Evolutionary conservation across 2,797 vertebrate species (phyloP), one percentile per base, ranked within the genome.

Genomic region (Numenius phaeopus): DNA sequence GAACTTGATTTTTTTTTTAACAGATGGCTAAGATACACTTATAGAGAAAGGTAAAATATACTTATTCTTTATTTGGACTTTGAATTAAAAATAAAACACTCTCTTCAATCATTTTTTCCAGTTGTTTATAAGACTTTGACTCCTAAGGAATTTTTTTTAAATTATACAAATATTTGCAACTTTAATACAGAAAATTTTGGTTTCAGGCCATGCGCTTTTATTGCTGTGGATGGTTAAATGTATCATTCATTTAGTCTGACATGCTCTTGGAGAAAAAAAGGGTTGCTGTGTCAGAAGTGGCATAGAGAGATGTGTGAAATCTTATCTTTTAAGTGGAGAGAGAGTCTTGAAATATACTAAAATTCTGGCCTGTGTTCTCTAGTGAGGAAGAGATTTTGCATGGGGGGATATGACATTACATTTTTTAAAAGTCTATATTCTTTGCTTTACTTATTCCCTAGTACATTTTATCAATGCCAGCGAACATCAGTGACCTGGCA

Each of bases 101-200:
- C 47, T 95, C 55, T 90, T 96, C 47, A 86, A 61, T 81, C 64
- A n/a, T 95, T 96, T 98, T 93, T 89, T 71, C 91, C 39, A 95
- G 46, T 97, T 97, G 67, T 94, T 90, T 97, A 65, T 95, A 92
- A 90, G 94, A 95, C 83, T 89, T 95, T 89, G 79, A 73, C n/a
- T 91, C 46, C 52, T 72, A 84, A 94, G 61, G 85, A 75, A n/a
- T 88, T 67, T 77, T 94, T 64, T 71, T 21, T 78, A 20, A 95
- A 92, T 67, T 86, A 92, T 89, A 87, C 81, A 97, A 94, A 96
- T 93, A 97, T 97, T 96, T 89, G 55, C 95, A 95, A 95, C 87
- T 96, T 91, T 96, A 88, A 90, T 49, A 86, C 40, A 90, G 85
- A 97, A 96, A 93, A 69, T 71, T 87, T 91, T 94, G 71, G 39